Evolutionary conservation across 2,888 invertebrate genomes (phyloP).

Genomic region (Rosalia funebris): DNA sequence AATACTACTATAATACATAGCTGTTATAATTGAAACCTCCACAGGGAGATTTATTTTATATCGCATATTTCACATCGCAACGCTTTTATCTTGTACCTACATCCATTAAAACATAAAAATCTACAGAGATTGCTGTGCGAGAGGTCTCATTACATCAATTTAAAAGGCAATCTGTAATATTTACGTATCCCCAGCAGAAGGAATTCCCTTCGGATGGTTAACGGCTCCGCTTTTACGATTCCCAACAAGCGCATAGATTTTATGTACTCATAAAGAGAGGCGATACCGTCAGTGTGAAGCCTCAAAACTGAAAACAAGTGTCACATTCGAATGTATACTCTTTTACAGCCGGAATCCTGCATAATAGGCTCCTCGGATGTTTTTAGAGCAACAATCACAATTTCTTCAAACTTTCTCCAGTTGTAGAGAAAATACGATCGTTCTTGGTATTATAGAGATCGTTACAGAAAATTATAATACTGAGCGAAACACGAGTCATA

Average conservation of each 20-base stretch:
- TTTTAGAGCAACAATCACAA: no score
- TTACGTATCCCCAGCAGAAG: constrained; percentile 42
- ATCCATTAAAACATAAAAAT: constrained; percentile 32
- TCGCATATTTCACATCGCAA: constrained; percentile 5
- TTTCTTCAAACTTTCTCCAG: no score
- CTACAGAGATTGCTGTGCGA: constrained; percentile 26
- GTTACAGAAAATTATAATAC: no score
- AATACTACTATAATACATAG: no score
- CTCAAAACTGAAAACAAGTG: constrained; percentile 53
- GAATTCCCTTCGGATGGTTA: constrained; percentile 38
- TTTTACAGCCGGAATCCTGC: background rate
- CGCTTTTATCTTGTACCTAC: constrained; percentile 21
- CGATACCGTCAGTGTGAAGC: constrained; percentile 43
- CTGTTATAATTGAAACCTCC: background rate
- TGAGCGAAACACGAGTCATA: no score
- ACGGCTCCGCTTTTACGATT: constrained; percentile 48
- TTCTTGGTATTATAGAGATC: no score
- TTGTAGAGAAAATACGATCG: no score
- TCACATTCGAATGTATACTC: constrained; percentile 50
- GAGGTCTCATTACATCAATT: constrained; percentile 48
- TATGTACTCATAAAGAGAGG: constrained; percentile 52
- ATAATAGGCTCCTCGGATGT: no score
- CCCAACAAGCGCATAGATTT: constrained; percentile 52
- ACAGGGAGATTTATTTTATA: constrained; percentile 1
- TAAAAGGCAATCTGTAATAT: constrained; percentile 46